phyloP scores from a whole-genome alignment of 2,888 invertebrate genomes.

The Agriopis leucophaearia region DNA sequence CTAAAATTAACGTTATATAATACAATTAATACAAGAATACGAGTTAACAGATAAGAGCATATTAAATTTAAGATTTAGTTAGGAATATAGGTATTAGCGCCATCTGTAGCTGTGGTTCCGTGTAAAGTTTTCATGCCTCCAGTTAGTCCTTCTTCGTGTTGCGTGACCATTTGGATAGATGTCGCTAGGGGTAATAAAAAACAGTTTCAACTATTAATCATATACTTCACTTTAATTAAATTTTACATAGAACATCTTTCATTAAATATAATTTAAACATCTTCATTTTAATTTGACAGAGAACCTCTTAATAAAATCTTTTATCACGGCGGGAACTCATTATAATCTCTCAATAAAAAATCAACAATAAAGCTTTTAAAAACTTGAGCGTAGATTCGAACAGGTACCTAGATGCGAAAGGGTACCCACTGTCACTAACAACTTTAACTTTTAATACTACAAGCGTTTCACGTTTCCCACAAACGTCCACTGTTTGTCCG shows the following conservation, averaged over 20 bases:
- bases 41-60: no score
- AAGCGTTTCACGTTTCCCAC: constrained; percentile 85
- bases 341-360: constrained; percentile 80
- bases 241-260: constrained; percentile 79
- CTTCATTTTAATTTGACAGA: constrained; percentile 66
- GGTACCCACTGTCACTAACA: constrained; percentile 80
- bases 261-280: constrained; percentile 73
- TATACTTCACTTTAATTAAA: constrained; percentile 57
- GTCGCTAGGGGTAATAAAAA: constrained; percentile 30
- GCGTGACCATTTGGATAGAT: constrained; percentile 13
- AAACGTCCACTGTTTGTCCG: constrained; percentile 67
- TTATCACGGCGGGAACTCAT: constrained; percentile 74
- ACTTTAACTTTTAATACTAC: constrained; percentile 75
- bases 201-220: constrained; percentile 45
- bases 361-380: constrained; percentile 84
- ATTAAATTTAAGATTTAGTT: no score
- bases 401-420: constrained; percentile 78
- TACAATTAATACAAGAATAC: no score
- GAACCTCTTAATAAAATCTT: constrained; percentile 69
- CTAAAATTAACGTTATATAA: no score
- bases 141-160: neutral
- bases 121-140: neutral
- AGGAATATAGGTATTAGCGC: constrained; percentile 9
- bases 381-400: constrained; percentile 83
- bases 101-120: constrained; percentile 15